Conservation (phyloP, 2,888 invertebrate genomes). For the Lampropteryx suffumata region DNA sequence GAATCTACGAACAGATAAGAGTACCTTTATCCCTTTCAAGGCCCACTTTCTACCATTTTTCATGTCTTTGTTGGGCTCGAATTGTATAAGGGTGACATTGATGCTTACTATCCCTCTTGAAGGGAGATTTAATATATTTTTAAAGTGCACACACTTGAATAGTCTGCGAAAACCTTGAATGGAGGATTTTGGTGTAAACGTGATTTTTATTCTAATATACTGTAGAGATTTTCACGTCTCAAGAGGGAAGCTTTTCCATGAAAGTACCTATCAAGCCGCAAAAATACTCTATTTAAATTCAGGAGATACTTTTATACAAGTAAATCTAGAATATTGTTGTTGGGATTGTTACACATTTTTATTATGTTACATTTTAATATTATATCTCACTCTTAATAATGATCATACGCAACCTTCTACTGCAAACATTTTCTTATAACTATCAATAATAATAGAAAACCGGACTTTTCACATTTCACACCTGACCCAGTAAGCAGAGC, state of each 20-base stretch:
- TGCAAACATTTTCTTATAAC: too few relatives aligned
- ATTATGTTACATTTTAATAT: too few relatives aligned
- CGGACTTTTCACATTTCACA: too few relatives aligned
- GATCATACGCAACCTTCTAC: too few relatives aligned
- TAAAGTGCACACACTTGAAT: conserved; percentile 39
- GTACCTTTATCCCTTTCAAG: conserved; percentile 74
- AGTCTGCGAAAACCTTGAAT: conserved; percentile 17
- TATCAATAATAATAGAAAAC: too few relatives aligned
- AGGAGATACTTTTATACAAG: background rate
- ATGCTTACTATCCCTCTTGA: conserved; percentile 55
- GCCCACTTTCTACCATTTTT: conserved; percentile 73
- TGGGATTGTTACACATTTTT: too few relatives aligned
- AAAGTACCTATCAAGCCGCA: background rate
- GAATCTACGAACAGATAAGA: conserved; percentile 69
- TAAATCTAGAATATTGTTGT: background rate
- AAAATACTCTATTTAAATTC: conserved; percentile 4
- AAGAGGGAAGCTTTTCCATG: conserved; percentile 9
- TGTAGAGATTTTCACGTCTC: conserved; percentile 2
- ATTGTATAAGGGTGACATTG: conserved; percentile 67
- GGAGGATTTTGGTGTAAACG: conserved; percentile 13
- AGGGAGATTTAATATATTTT: conserved; percentile 54
- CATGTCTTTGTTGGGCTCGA: conserved; percentile 72
- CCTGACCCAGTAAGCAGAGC: too few relatives aligned
- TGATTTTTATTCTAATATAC: conserved; percentile 23
- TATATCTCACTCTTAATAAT: too few relatives aligned